Base-by-base conservation (phyloP, 1,140 invertebrate species). In the Aphelinus certus region DNA sequence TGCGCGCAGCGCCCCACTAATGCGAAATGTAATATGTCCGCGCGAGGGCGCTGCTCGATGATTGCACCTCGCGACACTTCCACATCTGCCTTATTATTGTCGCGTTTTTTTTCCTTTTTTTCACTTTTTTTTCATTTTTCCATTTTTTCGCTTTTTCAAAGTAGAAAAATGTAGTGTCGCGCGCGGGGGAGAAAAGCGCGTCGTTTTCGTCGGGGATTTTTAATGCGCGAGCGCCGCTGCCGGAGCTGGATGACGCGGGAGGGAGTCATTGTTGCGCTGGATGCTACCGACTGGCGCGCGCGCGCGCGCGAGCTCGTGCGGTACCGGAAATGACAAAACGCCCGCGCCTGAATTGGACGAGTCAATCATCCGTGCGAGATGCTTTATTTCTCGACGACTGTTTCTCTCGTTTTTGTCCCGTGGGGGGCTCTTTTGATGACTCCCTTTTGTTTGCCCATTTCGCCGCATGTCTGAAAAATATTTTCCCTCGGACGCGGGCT, bases 291-390 rank as follows among this genome's bases (percentile, higher is more conserved):
- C 26, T 26, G 26, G 26, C 26, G 26, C 26, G 26, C 26, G 26
- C 26, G 26, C 26, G 26, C 26, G 26, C 26, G 26, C 26, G 26
- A 26, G 26, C 26, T 26, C 26, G 26, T 10, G 53, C 53, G 58
- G 26, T 4, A 60, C 58, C 61, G 61, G 61, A 63, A 63, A 63
- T 63, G 61, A 63, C 61, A 63, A 63, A 63, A 63, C 45, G 45
- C 45, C 7, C 4, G 58, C 7, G 58, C 5, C 9, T 53, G 9
- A 6, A 53, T 53, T 53, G 51, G 57, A 60, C 7, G 45, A 63
- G 61, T 63, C 61, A 63, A 63, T 63, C 61, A 63, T 63, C 61
- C 61, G 42, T 47, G 42, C 61, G 45, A 1, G 9, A 42, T 45
- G 42, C 42, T 63, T 63, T 47, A 10, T 63, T 6, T 4, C 10